phyloP scores from a whole-genome alignment of 2,113 vertebrate genomes.

The Dermatemys mawii region DNA sequence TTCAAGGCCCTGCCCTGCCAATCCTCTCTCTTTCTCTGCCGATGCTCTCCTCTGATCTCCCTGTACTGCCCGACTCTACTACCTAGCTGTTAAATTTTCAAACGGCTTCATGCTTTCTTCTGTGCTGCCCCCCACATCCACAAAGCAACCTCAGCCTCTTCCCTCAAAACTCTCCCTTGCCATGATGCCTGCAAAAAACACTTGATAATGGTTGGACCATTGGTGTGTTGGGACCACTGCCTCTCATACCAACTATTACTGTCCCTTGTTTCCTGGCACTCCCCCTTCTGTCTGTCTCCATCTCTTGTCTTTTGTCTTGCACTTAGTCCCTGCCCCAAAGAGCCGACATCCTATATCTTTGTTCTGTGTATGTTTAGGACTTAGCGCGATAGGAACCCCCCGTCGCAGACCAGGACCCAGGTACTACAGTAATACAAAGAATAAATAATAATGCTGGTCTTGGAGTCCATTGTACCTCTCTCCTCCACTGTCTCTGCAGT shows the following conservation, averaged over 20 bases:
- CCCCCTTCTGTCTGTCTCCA: not conserved
- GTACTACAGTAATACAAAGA: not conserved
- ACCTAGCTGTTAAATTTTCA: not conserved
- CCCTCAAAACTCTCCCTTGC: not conserved
- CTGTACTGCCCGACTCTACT: not conserved
- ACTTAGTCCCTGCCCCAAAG: not conserved
- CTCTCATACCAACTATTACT: not conserved
- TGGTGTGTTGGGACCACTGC: not conserved
- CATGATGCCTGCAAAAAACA: accelerated
- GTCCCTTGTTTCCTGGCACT: not conserved
- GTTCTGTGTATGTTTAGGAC: not conserved
- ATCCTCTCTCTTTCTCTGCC: too few relatives aligned
- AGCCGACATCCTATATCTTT: not conserved
- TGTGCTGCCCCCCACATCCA: not conserved
- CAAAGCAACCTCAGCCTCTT: not conserved
- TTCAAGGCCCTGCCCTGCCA: not conserved
- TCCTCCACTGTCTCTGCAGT: not conserved
- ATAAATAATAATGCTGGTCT: constrained; percentile 11
- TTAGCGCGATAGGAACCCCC: not conserved
- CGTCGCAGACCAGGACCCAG: not conserved
- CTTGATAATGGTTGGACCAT: not conserved
- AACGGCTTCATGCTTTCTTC: not conserved
- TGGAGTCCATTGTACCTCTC: not conserved
- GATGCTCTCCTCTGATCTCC: too few relatives aligned
- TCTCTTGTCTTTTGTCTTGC: not conserved